Conservation (phyloP, 2,888 invertebrate genomes). For the Dolichomitus sp. region DNA sequence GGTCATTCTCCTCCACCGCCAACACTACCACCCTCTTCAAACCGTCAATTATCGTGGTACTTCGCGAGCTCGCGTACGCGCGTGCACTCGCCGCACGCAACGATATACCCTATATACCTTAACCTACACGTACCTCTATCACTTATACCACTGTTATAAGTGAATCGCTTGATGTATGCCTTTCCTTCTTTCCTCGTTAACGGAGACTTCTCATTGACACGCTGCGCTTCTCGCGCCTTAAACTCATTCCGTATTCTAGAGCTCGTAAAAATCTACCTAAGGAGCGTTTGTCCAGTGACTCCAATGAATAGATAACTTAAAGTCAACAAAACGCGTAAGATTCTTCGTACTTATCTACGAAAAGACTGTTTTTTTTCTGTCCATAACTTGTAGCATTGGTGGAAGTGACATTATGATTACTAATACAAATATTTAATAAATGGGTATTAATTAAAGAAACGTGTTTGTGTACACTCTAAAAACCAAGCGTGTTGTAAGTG, state of each 20-base stretch:
- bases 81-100: slow-evolving; percentile 64
- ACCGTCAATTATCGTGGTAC: slow-evolving; percentile 74
- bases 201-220: slow-evolving; percentile 10
- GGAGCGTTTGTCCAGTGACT: neutral
- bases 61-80: slow-evolving; percentile 68
- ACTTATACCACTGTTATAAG: slow-evolving; percentile 45
- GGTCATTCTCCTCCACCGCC: slow-evolving; percentile 55
- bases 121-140: slow-evolving; percentile 45
- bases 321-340: neutral
- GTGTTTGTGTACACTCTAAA: too few relatives aligned
- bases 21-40: slow-evolving; percentile 57
- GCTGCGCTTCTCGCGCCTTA: slow-evolving; percentile 4
- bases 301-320: neutral
- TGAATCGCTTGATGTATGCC: slow-evolving; percentile 19
- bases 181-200: slow-evolving; percentile 24
- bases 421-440: too few relatives aligned
- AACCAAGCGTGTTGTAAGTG: too few relatives aligned
- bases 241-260: neutral
- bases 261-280: neutral
- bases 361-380: neutral
- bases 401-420: neutral
- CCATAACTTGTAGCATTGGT: neutral
- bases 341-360: neutral
- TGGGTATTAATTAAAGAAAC: too few relatives aligned
- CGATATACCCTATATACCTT: slow-evolving; percentile 36